Evolutionary conservation across 2,888 invertebrate species (phyloP).

Genomic region (Seladonia tumulorum): DNA sequence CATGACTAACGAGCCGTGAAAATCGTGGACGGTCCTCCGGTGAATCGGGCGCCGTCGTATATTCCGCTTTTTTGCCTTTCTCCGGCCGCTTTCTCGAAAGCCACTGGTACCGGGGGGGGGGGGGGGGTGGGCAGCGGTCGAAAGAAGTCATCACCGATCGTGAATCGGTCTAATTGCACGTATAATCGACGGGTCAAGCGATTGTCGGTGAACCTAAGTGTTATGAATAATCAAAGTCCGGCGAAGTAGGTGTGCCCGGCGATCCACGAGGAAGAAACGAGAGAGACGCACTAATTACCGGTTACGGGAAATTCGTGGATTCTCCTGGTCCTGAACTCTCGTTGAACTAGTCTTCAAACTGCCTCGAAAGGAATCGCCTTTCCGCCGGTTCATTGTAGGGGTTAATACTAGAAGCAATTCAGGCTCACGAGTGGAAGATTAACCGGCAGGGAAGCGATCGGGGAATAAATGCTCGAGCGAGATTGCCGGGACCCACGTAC

Average conservation of each 20-base stretch:
- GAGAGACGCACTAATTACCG: slow-evolving; percentile 22
- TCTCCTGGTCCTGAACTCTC: slow-evolving; percentile 17
- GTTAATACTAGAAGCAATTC: slow-evolving; percentile 41
- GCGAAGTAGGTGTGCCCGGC: background rate
- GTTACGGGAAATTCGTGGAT: slow-evolving; percentile 22
- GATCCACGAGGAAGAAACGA: slow-evolving; percentile 5
- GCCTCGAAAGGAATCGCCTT: slow-evolving; percentile 40
- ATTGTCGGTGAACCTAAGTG: slow-evolving; percentile 35
- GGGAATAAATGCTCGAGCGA: slow-evolving; percentile 51
- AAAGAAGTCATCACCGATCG: slow-evolving; percentile 36
- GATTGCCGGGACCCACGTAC: slow-evolving; percentile 40
- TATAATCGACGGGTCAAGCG: slow-evolving; percentile 30
- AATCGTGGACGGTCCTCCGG: slow-evolving; percentile 67
- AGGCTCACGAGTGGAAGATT: slow-evolving; percentile 30
- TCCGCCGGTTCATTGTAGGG: slow-evolving; percentile 28
- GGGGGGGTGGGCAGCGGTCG: too few relatives aligned
- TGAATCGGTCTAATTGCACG: slow-evolving; percentile 42
- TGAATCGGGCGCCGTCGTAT: slow-evolving; percentile 22
- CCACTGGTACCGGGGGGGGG: too few relatives aligned
- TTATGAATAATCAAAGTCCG: slow-evolving; percentile 40
- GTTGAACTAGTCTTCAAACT: slow-evolving; percentile 40
- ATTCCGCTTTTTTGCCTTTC: background rate
- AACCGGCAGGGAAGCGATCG: slow-evolving; percentile 50
- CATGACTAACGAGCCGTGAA: slow-evolving; percentile 78
- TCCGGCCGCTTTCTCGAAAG: background rate